Evolutionary conservation across 2,113 vertebrate species (phyloP).

Genomic region (Aspiorhynchus laticeps): DNA sequence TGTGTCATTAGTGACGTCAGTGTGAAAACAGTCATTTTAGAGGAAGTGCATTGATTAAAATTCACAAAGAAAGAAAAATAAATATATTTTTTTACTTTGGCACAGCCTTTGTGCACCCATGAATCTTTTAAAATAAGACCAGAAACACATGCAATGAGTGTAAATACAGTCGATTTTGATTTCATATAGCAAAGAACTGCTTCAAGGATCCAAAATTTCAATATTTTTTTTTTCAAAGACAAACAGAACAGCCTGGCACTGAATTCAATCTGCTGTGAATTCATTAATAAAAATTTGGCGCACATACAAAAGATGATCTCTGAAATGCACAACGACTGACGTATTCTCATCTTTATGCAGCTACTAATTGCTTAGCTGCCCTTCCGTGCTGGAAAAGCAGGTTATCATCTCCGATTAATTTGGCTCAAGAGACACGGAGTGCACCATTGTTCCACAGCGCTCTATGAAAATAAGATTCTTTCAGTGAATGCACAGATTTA

Average conservation of each 20-base stretch:
- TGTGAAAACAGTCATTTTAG: not conserved
- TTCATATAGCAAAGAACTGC: not conserved
- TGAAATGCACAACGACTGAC: not conserved
- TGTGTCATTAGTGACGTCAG: not conserved
- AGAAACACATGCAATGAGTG: not conserved
- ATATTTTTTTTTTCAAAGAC: not conserved
- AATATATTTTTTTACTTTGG: not conserved
- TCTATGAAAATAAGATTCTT: conserved; percentile 37
- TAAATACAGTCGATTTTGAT: not conserved
- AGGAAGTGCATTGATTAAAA: not conserved
- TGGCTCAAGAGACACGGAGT: conserved; percentile 15
- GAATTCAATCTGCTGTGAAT: conserved; percentile 19
- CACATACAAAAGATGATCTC: not conserved
- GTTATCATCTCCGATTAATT: conserved; percentile 43
- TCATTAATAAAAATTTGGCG: not conserved
- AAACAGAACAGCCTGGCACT: not conserved
- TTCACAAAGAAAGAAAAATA: not conserved
- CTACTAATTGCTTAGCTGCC: conserved; percentile 43
- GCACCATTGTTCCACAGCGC: conserved; percentile 25
- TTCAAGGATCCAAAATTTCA: not conserved
- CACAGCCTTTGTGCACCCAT: too few relatives aligned
- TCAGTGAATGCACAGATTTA: conserved; percentile 38
- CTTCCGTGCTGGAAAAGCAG: conserved; percentile 26
- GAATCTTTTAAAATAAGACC: not conserved
- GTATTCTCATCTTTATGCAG: conserved; percentile 39